Evolutionary conservation across 2,888 invertebrate species (phyloP), one percentile per base, ranked within the genome.

Genomic region (Rutpela maculata): DNA sequence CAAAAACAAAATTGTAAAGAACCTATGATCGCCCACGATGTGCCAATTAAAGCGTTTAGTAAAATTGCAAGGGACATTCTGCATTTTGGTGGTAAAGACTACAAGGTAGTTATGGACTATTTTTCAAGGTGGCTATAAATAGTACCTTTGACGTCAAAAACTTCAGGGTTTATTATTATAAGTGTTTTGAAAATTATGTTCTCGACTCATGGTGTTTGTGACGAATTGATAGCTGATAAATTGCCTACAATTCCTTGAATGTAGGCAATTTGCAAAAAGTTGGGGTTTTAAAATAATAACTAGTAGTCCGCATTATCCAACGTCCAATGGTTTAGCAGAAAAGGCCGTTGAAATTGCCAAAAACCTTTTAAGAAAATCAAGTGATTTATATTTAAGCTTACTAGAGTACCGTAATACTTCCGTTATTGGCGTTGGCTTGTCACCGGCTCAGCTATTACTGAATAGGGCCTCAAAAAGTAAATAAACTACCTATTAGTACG

Each of bases 231-330:
- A 22, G 63, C 79, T 57, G 81, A 82, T 73, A 83, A 81, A 69
- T 76, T 81, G 70, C 79, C 79, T 82, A 57, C 65, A 62, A 65
- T 55, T 78, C 76, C 2, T 63, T 72, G 76, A 78, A 77, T 77
- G 69, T 71, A 67, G 57, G 59, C 35, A 77, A 38, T 83, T 83
- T 80, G 71, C 76, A n/a, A 71, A 74, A 22, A 66, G 79, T n/a
- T 82, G 75, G 76, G 70, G 76, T 70, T 80, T 82, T 75, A 60
- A 79, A 71, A 31, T 81, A 50, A 70, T 12, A 18, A 75, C 74
- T n/a, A 70, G 75, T 50, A 82, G 82, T 70, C 84, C 82, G 26
- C 50, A 72, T 35, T 81, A 81, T 50, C 82, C 81, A 15, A 59
- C 55, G 31, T 78, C 70, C 18, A 83, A 83, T 74, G 80, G 80